A percentile compares a stretch with the other conserved stretches of the same genome.
Conservation (phyloP, 2,797 vertebrate genomes). For the Meriones psammophilus region DNA sequence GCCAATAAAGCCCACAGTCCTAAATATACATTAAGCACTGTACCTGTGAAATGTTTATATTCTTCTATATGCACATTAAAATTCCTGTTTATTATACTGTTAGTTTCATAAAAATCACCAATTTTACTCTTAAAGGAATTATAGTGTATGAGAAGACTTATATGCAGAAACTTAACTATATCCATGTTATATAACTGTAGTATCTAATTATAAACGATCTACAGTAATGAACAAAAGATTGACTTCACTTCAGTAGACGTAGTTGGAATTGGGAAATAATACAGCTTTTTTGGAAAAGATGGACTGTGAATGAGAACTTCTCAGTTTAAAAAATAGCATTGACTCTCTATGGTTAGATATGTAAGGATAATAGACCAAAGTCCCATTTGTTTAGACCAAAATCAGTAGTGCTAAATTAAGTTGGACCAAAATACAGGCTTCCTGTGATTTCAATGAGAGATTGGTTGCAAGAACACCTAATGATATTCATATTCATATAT, state of each 20-base stretch:
- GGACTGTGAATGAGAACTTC: slow-evolving; percentile 32
- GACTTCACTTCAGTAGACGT: background rate
- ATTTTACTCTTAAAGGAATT: slow-evolving; percentile 8
- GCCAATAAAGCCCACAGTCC: background rate
- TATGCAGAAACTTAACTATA: background rate
- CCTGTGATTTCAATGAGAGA: background rate
- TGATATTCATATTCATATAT: background rate
- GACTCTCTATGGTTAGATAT: background rate
- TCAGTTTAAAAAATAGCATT: background rate
- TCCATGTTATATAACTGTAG: background rate
- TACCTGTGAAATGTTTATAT: slow-evolving; percentile 18
- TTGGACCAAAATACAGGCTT: background rate
- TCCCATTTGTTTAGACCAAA: slow-evolving; percentile 40
- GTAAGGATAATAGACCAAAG: slow-evolving; percentile 26
- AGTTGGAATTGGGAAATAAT: background rate
- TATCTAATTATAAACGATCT: slow-evolving; percentile 19
- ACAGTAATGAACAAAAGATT: background rate
- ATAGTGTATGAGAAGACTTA: background rate
- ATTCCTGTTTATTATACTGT: background rate
- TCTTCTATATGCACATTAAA: background rate
- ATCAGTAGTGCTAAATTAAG: slow-evolving; percentile 46
- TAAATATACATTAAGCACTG: slow-evolving; percentile 14
- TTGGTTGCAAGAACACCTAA: background rate
- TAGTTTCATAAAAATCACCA: background rate
- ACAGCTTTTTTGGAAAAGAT: background rate